A percentile compares a stretch with the other conserved stretches of the same genome.
Evolutionary conservation across 2,113 vertebrate genomes (phyloP).

Genomic region (Manacus vitellinus): DNA sequence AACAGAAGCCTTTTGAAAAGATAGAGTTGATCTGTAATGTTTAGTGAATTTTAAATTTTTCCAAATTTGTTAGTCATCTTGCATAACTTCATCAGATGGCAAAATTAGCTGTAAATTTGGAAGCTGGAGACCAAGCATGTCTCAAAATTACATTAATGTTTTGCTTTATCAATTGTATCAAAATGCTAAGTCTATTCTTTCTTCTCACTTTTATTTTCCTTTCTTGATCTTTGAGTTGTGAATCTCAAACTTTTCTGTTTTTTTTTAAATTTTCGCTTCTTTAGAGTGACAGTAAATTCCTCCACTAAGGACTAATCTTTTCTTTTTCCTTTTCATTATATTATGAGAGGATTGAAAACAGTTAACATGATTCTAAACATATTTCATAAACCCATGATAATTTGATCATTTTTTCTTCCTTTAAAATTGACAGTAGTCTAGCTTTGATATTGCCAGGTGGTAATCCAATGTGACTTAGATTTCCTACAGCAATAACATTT

Average conservation of each 20-base stretch:
- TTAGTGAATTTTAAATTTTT: background rate
- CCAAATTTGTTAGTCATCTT: background rate
- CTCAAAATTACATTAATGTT: background rate
- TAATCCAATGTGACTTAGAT: slow-evolving; percentile 70
- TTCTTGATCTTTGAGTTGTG: background rate
- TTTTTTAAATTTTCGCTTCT: background rate
- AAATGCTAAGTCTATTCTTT: background rate
- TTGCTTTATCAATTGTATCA: background rate
- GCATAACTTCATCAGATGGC: background rate
- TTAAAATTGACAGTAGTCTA: slow-evolving; percentile 58
- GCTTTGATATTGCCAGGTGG: slow-evolving; percentile 64
- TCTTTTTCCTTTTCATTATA: background rate
- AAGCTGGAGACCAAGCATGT: background rate
- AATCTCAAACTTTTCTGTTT: background rate
- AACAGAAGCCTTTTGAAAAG: background rate
- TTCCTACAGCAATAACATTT: slow-evolving; percentile 74
- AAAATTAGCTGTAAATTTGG: background rate
- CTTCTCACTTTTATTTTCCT: background rate
- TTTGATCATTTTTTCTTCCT: slow-evolving; percentile 36
- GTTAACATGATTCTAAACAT: background rate
- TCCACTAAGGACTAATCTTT: background rate
- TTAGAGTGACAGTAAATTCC: background rate
- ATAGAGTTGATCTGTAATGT: background rate
- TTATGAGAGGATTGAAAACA: slow-evolving; percentile 10
- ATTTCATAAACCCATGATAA: slow-evolving; percentile 55